Evolutionary conservation across 2,888 invertebrate genomes (phyloP), one percentile per base, ranked within the genome.

Genomic region (Aphidoletes aphidimyza): DNA sequence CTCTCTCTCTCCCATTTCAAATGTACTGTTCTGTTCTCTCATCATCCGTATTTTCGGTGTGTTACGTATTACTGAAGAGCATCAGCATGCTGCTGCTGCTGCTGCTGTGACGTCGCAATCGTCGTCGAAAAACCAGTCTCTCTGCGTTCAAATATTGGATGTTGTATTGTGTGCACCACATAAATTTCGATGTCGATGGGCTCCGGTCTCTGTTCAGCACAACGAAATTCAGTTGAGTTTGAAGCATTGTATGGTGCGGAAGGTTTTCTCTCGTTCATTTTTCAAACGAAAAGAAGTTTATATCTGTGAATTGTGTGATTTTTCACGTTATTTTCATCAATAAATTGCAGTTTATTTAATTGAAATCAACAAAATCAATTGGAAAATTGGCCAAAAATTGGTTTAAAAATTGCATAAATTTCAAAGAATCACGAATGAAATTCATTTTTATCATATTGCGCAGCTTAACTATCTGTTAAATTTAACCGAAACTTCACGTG

Each of bases 171-270:
- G 37, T 81, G 37, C 81, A 81, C 37, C n/a, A 37, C 37, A 37
- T 81, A 81, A 81, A 81, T 81, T 36, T 81, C 37, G 81, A 26
- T 37, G 81, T 83, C 42, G 83, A 83, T 37, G 83, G 83, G 83
- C 45, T 45, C 45, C 45, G 83, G 83, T 26, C 81, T 83, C 83
- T 42, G 39, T 83, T 83, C 42, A 17, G 1, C 26, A 30, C 45
- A 81, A 37, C 37, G 22, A n/a, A n/a, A 47, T 59, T 84, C 84
- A 84, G 84, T 84, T 84, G 84, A 84, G 84, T 84, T 84, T 84
- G 11, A 81, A 81, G 45, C 84, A 36, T 84, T 84, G 84, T 84
- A 42, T 78, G 8, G 84, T 84, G 30, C 81, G 37, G 81, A 81
- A 81, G n/a, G 81, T 81, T 81, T 81, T 81, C 22, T 37, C 5